A percentile compares a stretch with the other conserved stretches of the same genome.
These are phyloP conservation scores for Disparrhopalites patrizii DNA, from an alignment of 2,888 invertebrate genomes.

Conservation along the genomic window DNA sequence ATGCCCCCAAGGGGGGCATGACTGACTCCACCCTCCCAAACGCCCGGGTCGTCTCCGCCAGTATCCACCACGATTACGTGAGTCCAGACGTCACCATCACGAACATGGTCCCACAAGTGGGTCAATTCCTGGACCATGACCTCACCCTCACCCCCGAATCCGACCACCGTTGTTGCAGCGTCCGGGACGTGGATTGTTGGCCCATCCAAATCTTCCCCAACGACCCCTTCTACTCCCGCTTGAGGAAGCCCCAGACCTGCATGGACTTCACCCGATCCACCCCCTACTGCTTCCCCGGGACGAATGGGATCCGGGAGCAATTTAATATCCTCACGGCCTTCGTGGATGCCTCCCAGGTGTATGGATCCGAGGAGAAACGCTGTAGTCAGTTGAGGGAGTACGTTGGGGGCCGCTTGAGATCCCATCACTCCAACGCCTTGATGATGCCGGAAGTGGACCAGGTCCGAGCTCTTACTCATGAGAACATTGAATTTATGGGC, in stretches of 20 bases:
- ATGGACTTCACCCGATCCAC: conserved; percentile 47
- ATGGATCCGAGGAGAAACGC: conserved; percentile 43
- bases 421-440: conserved; percentile 24
- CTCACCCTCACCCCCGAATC: conserved; percentile 45
- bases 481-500: conserved; percentile 44
- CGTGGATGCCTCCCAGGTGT: conserved; percentile 46
- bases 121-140: conserved; percentile 47
- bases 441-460: conserved; percentile 43
- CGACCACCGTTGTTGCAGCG: conserved; percentile 33
- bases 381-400: conserved; percentile 38
- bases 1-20: conserved; percentile 46
- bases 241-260: conserved; percentile 33
- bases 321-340: conserved; percentile 46
- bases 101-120: conserved; percentile 48
- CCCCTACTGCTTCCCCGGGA: conserved; percentile 45
- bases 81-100: conserved; percentile 43
- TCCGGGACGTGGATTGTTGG: conserved; percentile 41
- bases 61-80: conserved; percentile 45
- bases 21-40: conserved; percentile 43
- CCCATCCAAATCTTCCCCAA: conserved; percentile 38
- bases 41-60: conserved; percentile 41
- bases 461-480: conserved; percentile 32
- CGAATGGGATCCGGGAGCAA: conserved; percentile 44
- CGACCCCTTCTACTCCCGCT: conserved; percentile 40
- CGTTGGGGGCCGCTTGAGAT: conserved; percentile 33